Base-by-base conservation (phyloP, 2,797 vertebrate genomes). In the Crenichthys baileyi region DNA sequence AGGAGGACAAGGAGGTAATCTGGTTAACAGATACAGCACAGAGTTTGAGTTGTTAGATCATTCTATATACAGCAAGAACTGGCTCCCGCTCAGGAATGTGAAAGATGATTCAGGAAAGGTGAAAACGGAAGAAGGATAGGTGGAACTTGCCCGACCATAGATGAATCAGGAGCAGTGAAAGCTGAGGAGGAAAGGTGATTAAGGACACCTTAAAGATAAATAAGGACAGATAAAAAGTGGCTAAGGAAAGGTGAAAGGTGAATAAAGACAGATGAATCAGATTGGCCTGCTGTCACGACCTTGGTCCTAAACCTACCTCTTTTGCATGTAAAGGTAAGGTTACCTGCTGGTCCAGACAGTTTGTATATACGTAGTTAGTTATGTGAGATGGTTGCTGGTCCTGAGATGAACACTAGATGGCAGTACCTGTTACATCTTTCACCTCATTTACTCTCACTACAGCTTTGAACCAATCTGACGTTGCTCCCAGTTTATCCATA, bases 1-100 rank as follows among this genome's bases (percentile, higher is more conserved):
- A 83, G 0, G 51, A 75, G 4, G 76, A 79, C 0, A 48, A 60
- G 18, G 68, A 83, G 83, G 85, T 87, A 84, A 75, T 3, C 24
- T 60, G 48, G 4, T 1, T 7, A 5, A 56, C 41, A 55, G 31
- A 1, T 7, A 55, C 7, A 51, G 50, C 50, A 51, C 0, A 51
- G 50, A 51, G 50, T 16, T 51, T 15, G 13, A 51, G 29, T 36
- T 18, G 15, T 36, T 7, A 31, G 60, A 4, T 36, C 31, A 1
- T 36, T 65, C 18, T 48, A 11, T 48, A 48, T 48, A 11, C 31
- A 55, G 20, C 53, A 22, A 24, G 22, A 8, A 55, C 20, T 12
- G 18, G 18, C 22, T 55, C 20, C 7, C 8, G 51, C 18, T 22
- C 51, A 63, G 7, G 58, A 29, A 46, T 11, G 50, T 51, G 50